These are phyloP conservation scores for Himalopsyche tibetana DNA, from an alignment of 2,888 invertebrate genomes.

Conservation along the genomic window DNA sequence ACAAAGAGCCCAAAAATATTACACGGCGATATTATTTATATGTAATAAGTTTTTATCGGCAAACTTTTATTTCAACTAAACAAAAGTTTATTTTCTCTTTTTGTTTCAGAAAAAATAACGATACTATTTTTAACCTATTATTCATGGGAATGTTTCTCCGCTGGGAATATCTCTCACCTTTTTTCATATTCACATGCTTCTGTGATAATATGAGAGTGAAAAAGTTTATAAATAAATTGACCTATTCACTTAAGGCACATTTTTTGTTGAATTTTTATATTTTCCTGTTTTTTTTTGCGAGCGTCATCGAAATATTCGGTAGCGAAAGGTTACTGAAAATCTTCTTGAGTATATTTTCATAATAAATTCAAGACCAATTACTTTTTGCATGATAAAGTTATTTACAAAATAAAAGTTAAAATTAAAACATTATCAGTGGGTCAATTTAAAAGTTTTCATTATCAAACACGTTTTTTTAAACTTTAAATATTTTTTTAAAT, in stretches of 20 bases:
- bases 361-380: too few species aligned
- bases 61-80: constrained; percentile 15
- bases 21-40: constrained; percentile 10
- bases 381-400: too few species aligned
- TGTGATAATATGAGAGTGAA: constrained; percentile 25
- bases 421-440: too few species aligned
- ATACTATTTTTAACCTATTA: constrained; percentile 34
- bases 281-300: not conserved
- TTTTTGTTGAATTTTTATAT: not conserved
- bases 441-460: too few species aligned
- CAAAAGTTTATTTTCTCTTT: constrained; percentile 15
- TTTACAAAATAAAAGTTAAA: too few species aligned
- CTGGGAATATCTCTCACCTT: constrained; percentile 18
- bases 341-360: not conserved
- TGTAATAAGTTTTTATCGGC: not conserved
- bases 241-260: constrained; percentile 1
- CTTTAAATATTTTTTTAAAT: too few species aligned
- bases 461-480: too few species aligned
- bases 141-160: constrained; percentile 7
- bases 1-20: not conserved
- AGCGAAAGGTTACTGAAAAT: not conserved
- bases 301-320: too few species aligned
- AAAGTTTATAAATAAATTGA: constrained; percentile 34
- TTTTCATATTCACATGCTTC: constrained; percentile 18
- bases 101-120: constrained; percentile 30